Evolutionary conservation across 2,888 invertebrate genomes (phyloP).

Genomic region (Empis stercorea): DNA sequence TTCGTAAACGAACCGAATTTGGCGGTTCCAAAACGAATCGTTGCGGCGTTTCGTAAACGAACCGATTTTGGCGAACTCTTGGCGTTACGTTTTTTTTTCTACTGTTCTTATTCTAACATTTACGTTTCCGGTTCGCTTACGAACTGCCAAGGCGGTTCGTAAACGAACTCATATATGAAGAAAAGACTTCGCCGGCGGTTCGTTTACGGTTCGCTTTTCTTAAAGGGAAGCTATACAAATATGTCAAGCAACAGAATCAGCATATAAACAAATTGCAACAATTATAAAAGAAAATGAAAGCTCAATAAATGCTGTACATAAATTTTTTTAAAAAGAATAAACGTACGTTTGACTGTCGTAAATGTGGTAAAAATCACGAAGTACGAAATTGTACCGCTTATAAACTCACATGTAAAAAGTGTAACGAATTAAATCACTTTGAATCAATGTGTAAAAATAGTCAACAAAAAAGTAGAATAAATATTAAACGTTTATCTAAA

Average conservation of each 20-base stretch:
- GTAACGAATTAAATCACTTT: constrained; percentile 1
- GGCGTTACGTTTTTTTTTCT: too few species aligned
- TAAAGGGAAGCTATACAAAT: neutral
- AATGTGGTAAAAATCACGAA: constrained; percentile 2
- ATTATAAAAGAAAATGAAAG: constrained; percentile 2
- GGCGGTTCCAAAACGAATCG: too few species aligned
- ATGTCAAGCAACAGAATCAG: constrained; percentile 3
- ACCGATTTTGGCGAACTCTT: too few species aligned
- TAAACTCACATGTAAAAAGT: constrained; percentile 1
- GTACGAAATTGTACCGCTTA: constrained; percentile 3
- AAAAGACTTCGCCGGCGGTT: too few species aligned
- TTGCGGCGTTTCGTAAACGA: too few species aligned
- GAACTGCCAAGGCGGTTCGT: too few species aligned
- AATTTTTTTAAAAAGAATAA: neutral
- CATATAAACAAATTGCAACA: neutral
- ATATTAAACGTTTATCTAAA: neutral
- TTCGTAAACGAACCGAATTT: too few species aligned
- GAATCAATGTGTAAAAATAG: neutral
- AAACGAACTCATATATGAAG: too few species aligned
- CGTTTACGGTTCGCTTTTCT: too few species aligned
- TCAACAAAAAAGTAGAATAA: neutral
- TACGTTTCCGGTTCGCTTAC: too few species aligned
- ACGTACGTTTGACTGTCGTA: neutral
- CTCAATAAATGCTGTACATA: neutral
- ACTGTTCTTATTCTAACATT: too few species aligned